phyloP scores from a whole-genome alignment of 2,888 invertebrate genomes.

The Caenorhabditis virilis region DNA sequence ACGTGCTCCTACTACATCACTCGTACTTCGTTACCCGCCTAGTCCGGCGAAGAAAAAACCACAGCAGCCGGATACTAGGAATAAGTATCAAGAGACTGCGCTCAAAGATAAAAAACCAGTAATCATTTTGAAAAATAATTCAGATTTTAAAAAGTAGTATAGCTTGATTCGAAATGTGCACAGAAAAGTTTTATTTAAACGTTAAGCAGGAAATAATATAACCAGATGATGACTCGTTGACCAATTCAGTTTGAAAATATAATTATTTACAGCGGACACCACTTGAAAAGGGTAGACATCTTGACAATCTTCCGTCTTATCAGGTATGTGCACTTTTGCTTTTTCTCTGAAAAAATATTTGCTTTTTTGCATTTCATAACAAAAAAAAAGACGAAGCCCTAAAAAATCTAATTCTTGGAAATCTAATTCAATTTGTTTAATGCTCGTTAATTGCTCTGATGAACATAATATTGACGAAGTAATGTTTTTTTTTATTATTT shows the following conservation, averaged over 20 bases:
- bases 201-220: no score
- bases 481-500: neutral
- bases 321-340: slow-evolving; percentile 64
- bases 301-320: slow-evolving; percentile 68
- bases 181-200: slow-evolving; percentile 2
- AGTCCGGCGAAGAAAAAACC: slow-evolving; percentile 36
- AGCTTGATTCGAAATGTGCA: no score
- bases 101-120: slow-evolving; percentile 44
- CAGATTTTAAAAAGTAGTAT: no score
- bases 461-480: no score
- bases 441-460: no score
- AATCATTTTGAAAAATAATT: slow-evolving; percentile 10
- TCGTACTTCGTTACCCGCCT: slow-evolving; percentile 38
- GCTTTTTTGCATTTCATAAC: no score
- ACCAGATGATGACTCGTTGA: no score
- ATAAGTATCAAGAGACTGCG: slow-evolving; percentile 47
- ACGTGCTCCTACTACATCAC: slow-evolving; percentile 46
- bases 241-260: neutral
- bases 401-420: no score
- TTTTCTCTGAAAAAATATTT: no score
- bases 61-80: slow-evolving; percentile 41
- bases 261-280: slow-evolving; percentile 63
- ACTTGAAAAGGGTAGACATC: slow-evolving; percentile 67
- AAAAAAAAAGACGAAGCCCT: no score
- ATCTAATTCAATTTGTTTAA: no score